phyloP scores from a whole-genome alignment of 30 jellyfish, hydroid and myxozoan genomes.

The Pseudorhiza aurosa region DNA sequence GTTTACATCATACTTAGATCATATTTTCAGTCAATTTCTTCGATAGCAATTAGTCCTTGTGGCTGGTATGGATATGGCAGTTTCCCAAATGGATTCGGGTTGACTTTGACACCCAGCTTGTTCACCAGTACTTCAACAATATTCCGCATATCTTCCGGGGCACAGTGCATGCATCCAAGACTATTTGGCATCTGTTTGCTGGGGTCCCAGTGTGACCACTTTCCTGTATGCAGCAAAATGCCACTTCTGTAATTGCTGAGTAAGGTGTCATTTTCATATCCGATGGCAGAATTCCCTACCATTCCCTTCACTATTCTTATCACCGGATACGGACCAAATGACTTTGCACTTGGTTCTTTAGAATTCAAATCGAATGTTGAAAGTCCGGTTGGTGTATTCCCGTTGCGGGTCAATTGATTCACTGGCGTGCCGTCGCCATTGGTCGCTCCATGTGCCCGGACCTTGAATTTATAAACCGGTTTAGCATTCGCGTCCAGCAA shows the following conservation, averaged over 20 bases:
- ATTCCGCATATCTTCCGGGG: slow-evolving; percentile 72
- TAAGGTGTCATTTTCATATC: slow-evolving; percentile 74
- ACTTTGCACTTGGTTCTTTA: slow-evolving; percentile 69
- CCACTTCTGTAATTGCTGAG: slow-evolving; percentile 80
- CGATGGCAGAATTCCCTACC: slow-evolving; percentile 83
- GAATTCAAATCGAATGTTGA: slow-evolving; percentile 78
- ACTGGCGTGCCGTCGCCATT: slow-evolving; percentile 34
- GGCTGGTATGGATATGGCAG: slow-evolving; percentile 84
- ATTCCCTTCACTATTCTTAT: slow-evolving; percentile 78
- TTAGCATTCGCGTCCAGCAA: slow-evolving; percentile 40
- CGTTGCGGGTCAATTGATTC: slow-evolving; percentile 86
- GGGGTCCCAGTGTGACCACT: slow-evolving; percentile 80
- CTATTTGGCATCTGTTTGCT: slow-evolving; percentile 87
- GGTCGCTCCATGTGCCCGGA: slow-evolving; percentile 78
- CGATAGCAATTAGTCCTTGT: slow-evolving; percentile 84
- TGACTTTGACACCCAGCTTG: slow-evolving; percentile 61
- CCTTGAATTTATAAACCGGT: slow-evolving; percentile 57
- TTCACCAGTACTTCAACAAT: slow-evolving; percentile 52
- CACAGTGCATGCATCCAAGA: slow-evolving; percentile 88
- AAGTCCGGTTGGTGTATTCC: slow-evolving; percentile 86
- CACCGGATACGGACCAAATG: slow-evolving; percentile 90
- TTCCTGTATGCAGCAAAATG: slow-evolving; percentile 84
- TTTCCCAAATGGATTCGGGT: slow-evolving; percentile 78
- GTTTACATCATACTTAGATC: not conserved
- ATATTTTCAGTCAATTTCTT: slow-evolving; percentile 74